Evolutionary conservation across 2,113 vertebrate genomes (phyloP).

Genomic region (Falcunculus frontatus): DNA sequence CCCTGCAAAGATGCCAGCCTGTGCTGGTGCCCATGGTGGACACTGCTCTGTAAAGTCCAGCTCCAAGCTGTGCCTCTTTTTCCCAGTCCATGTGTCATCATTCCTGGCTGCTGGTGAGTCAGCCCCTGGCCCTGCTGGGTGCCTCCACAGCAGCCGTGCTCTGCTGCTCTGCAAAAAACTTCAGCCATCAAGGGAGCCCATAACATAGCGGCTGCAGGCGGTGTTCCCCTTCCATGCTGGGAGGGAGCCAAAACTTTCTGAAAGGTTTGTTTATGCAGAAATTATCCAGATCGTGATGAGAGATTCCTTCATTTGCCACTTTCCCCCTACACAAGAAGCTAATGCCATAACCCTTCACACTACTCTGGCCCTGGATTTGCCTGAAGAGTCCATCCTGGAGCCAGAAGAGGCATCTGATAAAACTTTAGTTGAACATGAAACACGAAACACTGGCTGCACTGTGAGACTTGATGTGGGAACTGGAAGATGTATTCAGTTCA

Average conservation of each 20-base stretch:
- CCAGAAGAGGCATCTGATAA: not conserved
- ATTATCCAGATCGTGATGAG: not conserved
- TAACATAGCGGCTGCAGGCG: rapidly evolving
- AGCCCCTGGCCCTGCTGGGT: not conserved
- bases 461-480: not conserved
- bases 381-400: not conserved
- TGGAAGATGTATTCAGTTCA: not conserved
- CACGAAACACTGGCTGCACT: not conserved
- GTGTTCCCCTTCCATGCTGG: not conserved
- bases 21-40: rapidly evolving
- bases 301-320: not conserved
- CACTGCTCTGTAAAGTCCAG: not conserved
- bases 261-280: not conserved
- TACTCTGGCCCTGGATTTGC: not conserved
- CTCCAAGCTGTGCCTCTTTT: not conserved
- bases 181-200: not conserved
- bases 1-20: not conserved
- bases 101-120: not conserved
- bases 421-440: not conserved
- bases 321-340: not conserved
- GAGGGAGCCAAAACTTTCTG: not conserved
- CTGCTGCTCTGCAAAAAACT: not conserved
- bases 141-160: not conserved
- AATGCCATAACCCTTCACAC: not conserved
- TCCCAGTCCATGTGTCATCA: not conserved